Conservation (phyloP, 1,140 invertebrate genomes). For the Scaptomyza graminum region DNA sequence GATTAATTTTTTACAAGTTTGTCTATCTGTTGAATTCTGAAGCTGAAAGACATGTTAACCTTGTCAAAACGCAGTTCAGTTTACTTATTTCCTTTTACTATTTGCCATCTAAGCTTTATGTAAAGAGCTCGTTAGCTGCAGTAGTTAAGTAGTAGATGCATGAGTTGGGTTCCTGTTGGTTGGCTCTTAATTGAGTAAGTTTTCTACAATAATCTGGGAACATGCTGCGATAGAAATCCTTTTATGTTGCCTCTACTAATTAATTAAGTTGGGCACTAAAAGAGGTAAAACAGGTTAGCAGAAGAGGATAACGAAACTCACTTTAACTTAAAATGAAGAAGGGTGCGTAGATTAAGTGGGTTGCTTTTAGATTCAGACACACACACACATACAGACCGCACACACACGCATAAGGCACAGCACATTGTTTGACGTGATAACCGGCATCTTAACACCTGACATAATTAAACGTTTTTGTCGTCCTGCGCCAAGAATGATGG, state of each 20-base stretch:
- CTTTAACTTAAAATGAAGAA: not conserved
- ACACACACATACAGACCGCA: constrained; percentile 17
- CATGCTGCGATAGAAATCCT: constrained; percentile 34
- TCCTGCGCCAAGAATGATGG: constrained; percentile 29
- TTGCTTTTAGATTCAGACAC: constrained; percentile 51
- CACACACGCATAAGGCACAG: constrained; percentile 36
- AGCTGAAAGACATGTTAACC: too few relatives aligned
- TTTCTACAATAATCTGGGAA: constrained; percentile 14
- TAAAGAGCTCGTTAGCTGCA: constrained; percentile 18
- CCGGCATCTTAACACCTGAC: constrained; percentile 77
- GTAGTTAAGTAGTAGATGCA: constrained; percentile 12
- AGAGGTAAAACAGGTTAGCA: not conserved
- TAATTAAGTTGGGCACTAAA: constrained; percentile 39
- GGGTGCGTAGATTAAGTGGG: not conserved
- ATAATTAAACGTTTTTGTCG: constrained; percentile 71
- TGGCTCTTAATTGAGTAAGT: constrained; percentile 13
- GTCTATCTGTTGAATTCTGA: too few relatives aligned
- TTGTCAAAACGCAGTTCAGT: too few relatives aligned
- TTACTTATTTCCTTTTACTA: too few relatives aligned
- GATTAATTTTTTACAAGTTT: too few relatives aligned
- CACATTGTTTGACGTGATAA: constrained; percentile 50
- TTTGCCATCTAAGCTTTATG: not conserved
- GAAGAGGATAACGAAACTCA: not conserved
- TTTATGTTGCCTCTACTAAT: constrained; percentile 36
- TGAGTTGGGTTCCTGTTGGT: not conserved